Percentiles rank a stretch among this genome's conserved stretches.
Evolutionary conservation across 37 sponge, comb jelly and placozoan genomes (phyloP).

Genomic region (Haliclona indistincta): DNA sequence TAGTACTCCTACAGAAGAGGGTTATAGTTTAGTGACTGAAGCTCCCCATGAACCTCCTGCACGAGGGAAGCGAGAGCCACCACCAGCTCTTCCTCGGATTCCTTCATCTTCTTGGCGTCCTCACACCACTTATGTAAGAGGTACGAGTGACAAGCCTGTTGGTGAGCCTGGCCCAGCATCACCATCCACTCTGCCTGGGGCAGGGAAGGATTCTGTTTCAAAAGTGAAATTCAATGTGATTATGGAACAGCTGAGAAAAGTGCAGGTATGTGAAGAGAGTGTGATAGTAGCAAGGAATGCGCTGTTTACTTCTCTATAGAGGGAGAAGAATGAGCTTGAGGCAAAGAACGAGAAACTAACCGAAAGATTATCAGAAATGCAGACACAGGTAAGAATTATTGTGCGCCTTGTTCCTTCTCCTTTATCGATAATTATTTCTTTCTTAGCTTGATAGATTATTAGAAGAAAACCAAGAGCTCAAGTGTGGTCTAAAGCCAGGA

Average conservation of each 20-base stretch:
- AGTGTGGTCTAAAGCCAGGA: not conserved
- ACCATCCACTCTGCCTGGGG: not conserved
- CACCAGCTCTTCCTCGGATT: not conserved
- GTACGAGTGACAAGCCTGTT: not conserved
- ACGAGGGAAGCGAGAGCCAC: not conserved
- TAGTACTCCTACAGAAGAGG: no score
- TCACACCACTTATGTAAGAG: not conserved
- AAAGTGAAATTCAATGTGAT: not conserved
- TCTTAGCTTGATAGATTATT: constrained; percentile 46
- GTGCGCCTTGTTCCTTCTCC: not conserved
- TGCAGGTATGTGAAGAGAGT: constrained; percentile 6
- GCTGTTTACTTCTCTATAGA: constrained; percentile 17
- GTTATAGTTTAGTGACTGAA: constrained; percentile 6
- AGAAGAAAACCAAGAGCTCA: constrained; percentile 49
- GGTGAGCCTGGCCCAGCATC: not conserved
- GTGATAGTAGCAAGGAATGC: not conserved
- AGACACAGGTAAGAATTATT: constrained; percentile 33
- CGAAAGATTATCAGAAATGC: constrained; percentile 27
- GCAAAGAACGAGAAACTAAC: constrained; percentile 33
- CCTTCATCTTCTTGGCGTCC: no score
- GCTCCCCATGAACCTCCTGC: not conserved
- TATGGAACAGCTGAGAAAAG: constrained; percentile 12
- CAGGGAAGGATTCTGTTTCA: not conserved
- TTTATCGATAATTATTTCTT: no score
- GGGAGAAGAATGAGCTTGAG: constrained; percentile 31